Percentiles rank a stretch among this genome's conserved stretches.
These are phyloP conservation scores for Oxygymnocypris stewartii DNA, from an alignment of 2,113 vertebrate genomes.

Conservation along the genomic window DNA sequence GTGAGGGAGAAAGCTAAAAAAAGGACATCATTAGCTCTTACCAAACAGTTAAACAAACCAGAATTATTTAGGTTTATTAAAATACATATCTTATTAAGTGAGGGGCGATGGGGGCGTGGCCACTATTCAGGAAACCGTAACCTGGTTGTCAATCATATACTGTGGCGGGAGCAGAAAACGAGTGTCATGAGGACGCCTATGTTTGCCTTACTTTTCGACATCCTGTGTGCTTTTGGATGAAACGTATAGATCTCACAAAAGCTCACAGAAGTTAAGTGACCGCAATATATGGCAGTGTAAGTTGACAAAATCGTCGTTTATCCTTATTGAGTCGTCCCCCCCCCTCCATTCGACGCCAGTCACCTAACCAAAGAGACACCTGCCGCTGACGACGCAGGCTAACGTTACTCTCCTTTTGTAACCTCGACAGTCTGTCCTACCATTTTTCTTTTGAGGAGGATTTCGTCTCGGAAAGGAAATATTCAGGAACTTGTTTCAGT, in stretches of 20 bases:
- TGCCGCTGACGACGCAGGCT: not conserved
- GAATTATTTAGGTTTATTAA: not conserved
- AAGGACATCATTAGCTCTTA: not conserved
- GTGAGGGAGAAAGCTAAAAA: not conserved
- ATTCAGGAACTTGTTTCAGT: slow-evolving; percentile 3
- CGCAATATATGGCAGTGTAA: not conserved
- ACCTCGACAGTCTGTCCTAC: not conserved
- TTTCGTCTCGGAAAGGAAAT: not conserved
- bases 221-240: not conserved
- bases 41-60: not conserved
- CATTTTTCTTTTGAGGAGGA: not conserved
- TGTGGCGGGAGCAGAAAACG: slow-evolving; percentile 41
- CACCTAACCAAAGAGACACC: slow-evolving; percentile 21
- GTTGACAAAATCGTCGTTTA: not conserved
- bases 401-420: not conserved
- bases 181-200: not conserved
- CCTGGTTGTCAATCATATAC: slow-evolving; percentile 16
- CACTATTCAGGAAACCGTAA: not conserved
- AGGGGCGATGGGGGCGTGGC: slow-evolving; percentile 42
- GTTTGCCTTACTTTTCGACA: too few species aligned
- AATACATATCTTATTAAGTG: not conserved
- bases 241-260: not conserved
- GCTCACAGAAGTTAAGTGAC: not conserved
- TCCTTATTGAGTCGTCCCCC: too few species aligned
- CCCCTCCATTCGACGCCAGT: not conserved